A percentile compares a stretch with the other conserved stretches of the same genome.
phyloP scores from a whole-genome alignment of 2,888 invertebrate genomes.

The Pyrgus malvae region DNA sequence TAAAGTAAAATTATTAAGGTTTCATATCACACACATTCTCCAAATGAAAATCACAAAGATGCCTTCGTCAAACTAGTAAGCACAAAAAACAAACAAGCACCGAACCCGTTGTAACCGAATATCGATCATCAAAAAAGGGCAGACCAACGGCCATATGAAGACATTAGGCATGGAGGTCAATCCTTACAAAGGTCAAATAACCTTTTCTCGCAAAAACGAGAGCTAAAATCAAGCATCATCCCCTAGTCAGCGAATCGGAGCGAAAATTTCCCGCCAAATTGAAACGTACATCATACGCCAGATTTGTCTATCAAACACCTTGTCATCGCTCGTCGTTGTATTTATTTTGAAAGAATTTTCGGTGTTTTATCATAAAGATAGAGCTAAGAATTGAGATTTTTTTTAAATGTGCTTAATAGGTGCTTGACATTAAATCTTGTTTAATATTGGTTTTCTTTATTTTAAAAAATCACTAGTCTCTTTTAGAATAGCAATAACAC shows the following conservation, averaged over 20 bases:
- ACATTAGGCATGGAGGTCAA: not conserved
- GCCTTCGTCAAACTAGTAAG: too few relatives aligned
- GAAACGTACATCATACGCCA: slow-evolving; percentile 1
- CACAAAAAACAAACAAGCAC: not conserved
- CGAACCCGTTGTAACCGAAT: not conserved
- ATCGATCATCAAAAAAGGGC: not conserved
- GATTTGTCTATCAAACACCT: not conserved
- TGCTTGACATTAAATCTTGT: too few relatives aligned
- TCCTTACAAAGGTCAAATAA: not conserved
- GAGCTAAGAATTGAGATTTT: too few relatives aligned
- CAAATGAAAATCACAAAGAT: too few relatives aligned
- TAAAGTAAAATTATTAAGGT: too few relatives aligned
- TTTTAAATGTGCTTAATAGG: too few relatives aligned
- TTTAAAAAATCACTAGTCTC: too few relatives aligned
- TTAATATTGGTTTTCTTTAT: too few relatives aligned
- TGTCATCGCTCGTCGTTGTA: not conserved
- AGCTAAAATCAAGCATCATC: not conserved
- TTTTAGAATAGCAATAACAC: too few relatives aligned
- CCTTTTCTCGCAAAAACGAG: not conserved
- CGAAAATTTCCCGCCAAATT: not conserved
- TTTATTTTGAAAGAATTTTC: not conserved
- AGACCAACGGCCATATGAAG: not conserved
- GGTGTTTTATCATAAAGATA: too few relatives aligned
- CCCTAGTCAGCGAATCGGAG: not conserved
- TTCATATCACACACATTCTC: too few relatives aligned